Conservation (phyloP, 2,888 invertebrate species). For the Hyppa rectilinea region DNA sequence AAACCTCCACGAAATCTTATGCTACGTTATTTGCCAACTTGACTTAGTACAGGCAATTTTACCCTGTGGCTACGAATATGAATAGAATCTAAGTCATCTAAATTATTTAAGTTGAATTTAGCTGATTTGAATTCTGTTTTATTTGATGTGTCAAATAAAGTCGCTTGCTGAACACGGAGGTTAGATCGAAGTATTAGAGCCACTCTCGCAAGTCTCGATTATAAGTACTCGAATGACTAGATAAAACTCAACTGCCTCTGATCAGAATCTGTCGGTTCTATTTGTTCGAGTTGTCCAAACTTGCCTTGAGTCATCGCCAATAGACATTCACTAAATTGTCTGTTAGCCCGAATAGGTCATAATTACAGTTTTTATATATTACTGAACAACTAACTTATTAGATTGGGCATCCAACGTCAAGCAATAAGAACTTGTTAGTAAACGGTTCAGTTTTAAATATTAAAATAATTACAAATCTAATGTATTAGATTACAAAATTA, state of each 20-base stretch:
- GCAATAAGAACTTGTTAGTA: constrained; percentile 7
- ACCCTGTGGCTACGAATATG: constrained; percentile 34
- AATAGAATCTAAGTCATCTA: constrained; percentile 25
- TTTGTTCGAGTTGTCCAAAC: constrained; percentile 21
- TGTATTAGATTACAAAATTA: constrained; percentile 13
- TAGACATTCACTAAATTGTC: constrained; percentile 45
- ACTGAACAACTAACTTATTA: constrained; percentile 18
- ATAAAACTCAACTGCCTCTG: not conserved
- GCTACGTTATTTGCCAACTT: constrained; percentile 1
- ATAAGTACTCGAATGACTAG: not conserved
- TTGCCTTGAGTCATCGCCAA: constrained; percentile 46
- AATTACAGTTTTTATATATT: constrained; percentile 22
- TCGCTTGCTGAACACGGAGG: constrained; percentile 14
- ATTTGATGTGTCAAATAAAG: constrained; percentile 24
- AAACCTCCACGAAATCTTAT: not conserved
- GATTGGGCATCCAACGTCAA: constrained; percentile 8
- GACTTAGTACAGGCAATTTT: not conserved
- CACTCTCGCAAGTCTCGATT: not conserved
- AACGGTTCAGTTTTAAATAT: constrained; percentile 15
- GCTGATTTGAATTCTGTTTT: constrained; percentile 35
- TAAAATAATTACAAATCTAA: constrained; percentile 1
- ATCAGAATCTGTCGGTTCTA: not conserved
- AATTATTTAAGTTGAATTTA: constrained; percentile 34
- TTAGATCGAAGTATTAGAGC: constrained; percentile 20
- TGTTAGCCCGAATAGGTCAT: constrained; percentile 34